Evolutionary conservation across 2,113 vertebrate genomes (phyloP).

Genomic region (Sturnira hondurensis): DNA sequence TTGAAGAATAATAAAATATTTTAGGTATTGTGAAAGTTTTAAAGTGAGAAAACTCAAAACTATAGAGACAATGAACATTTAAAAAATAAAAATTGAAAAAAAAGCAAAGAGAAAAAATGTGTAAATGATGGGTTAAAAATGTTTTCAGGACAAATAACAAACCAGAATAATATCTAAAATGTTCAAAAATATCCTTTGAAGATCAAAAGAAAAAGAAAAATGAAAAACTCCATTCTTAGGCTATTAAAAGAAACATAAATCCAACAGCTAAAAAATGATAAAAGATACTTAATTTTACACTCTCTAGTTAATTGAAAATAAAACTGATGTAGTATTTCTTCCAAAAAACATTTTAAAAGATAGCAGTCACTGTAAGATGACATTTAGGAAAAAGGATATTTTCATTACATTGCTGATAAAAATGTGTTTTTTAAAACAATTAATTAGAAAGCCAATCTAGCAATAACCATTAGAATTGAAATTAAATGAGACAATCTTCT

Average conservation of each 20-base stretch:
- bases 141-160: neutral
- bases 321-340: neutral
- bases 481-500: neutral
- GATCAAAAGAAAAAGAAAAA: neutral
- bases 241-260: neutral
- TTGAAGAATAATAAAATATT: neutral
- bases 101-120: neutral
- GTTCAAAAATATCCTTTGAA: neutral
- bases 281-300: neutral
- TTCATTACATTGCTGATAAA: neutral
- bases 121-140: neutral
- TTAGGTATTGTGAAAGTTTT: neutral
- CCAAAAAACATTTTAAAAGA: neutral
- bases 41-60: neutral
- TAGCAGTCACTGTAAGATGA: neutral
- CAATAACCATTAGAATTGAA: neutral
- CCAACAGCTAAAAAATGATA: neutral
- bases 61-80: neutral
- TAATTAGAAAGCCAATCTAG: neutral
- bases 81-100: neutral
- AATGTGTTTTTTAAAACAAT: neutral
- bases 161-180: neutral
- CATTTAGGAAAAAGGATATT: neutral
- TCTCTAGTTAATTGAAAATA: neutral
- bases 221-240: neutral